Evolutionary conservation across 23 tunicate species (phyloP).

Genomic region (Clavelina lepadiformis): DNA sequence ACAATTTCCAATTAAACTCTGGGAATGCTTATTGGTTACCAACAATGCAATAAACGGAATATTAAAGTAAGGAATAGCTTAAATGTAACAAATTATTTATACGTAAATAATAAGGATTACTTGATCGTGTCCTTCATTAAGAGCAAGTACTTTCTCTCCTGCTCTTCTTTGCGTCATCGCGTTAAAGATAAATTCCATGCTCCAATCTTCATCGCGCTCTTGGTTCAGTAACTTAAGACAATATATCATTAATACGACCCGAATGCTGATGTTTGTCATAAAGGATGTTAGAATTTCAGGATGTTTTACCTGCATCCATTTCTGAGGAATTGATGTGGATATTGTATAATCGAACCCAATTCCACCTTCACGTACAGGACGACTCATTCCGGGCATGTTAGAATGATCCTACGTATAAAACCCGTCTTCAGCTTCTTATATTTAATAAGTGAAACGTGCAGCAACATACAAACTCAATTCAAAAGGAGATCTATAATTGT

Average conservation of each 20-base stretch:
- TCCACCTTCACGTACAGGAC: slow-evolving; percentile 89
- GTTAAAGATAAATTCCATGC: slow-evolving; percentile 51
- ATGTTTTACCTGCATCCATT: slow-evolving; percentile 65
- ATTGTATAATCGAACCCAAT: slow-evolving; percentile 86
- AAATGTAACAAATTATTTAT: too few species aligned
- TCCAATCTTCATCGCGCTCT: slow-evolving; percentile 83
- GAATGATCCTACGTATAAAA: slow-evolving; percentile 57
- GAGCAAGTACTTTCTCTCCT: slow-evolving; percentile 86
- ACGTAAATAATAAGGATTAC: slow-evolving; percentile 13
- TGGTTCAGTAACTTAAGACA: slow-evolving; percentile 45
- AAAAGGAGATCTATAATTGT: background rate
- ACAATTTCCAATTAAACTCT: too few species aligned
- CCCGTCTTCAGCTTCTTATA: too few species aligned
- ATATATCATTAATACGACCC: background rate
- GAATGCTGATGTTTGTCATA: background rate
- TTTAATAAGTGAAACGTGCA: background rate
- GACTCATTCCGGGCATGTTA: slow-evolving; percentile 83
- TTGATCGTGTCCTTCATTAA: slow-evolving; percentile 83
- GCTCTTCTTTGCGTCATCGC: slow-evolving; percentile 60
- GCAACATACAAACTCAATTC: background rate
- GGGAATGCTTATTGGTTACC: too few species aligned
- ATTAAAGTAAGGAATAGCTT: too few species aligned
- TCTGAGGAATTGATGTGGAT: slow-evolving; percentile 66
- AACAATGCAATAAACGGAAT: too few species aligned
- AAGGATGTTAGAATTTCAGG: background rate